phyloP scores from a whole-genome alignment of 2,888 invertebrate species.

The Gasteruption jaculator region DNA sequence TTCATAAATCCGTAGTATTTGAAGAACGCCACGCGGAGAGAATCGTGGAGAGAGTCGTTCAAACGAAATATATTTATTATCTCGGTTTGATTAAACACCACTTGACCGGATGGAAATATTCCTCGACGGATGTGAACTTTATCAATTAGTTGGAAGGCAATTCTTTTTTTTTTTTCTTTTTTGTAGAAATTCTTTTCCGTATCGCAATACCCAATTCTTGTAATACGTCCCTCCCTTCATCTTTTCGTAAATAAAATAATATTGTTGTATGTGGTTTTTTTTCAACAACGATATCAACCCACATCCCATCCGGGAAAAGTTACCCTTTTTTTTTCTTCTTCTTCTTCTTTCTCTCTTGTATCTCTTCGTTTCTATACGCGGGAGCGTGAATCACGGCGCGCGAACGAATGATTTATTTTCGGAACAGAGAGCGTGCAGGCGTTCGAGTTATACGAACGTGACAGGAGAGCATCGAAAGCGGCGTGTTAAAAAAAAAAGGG shows the following conservation, averaged over 20 bases:
- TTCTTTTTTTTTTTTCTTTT: slow-evolving; percentile 5
- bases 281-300: slow-evolving; percentile 12
- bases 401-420: slow-evolving; percentile 19
- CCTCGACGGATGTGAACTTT: no score
- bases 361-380: slow-evolving; percentile 15
- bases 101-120: no score
- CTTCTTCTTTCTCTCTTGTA: background rate
- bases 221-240: no score
- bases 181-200: slow-evolving; percentile 14
- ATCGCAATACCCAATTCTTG: no score
- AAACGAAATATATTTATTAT: no score
- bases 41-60: no score
- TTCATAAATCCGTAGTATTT: no score
- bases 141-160: no score
- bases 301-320: slow-evolving; percentile 25
- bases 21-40: no score
- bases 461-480: no score
- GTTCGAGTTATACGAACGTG: slow-evolving; percentile 2
- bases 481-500: slow-evolving; percentile 3
- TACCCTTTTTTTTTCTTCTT: slow-evolving; percentile 3
- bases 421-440: slow-evolving; percentile 7
- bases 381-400: slow-evolving; percentile 14
- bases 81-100: no score
- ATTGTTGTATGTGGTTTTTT: slow-evolving; percentile 12
- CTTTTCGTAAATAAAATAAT: no score